Percentiles rank a stretch among this genome's conserved stretches.
Conservation (phyloP, 2,888 invertebrate genomes). For the Xestia rhomboidea region DNA sequence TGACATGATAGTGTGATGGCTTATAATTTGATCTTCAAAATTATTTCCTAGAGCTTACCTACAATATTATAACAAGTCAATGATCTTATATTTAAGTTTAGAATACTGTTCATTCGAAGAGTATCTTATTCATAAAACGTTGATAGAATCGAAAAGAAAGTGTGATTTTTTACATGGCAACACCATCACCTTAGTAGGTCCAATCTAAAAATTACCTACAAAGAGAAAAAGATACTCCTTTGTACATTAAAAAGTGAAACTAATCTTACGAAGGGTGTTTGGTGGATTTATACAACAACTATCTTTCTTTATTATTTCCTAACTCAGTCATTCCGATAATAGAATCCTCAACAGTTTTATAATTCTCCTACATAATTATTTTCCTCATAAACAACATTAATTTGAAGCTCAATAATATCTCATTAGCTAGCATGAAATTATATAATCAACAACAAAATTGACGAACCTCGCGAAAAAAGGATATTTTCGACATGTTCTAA, state of each 20-base stretch:
- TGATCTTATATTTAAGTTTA: slow-evolving; percentile 65
- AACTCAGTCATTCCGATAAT: slow-evolving; percentile 37
- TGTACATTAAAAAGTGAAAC: slow-evolving; percentile 72
- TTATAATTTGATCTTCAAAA: slow-evolving; percentile 66
- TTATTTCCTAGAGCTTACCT: slow-evolving; percentile 73
- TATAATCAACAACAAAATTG: background rate
- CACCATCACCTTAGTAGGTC: slow-evolving; percentile 64
- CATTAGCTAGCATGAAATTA: background rate
- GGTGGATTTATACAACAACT: background rate
- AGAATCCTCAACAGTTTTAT: background rate
- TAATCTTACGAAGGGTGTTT: slow-evolving; percentile 69
- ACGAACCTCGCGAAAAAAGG: background rate
- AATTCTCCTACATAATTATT: background rate
- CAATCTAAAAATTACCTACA: slow-evolving; percentile 41
- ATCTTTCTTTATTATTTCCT: slow-evolving; percentile 14
- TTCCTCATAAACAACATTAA: background rate
- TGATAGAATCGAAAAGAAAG: slow-evolving; percentile 53
- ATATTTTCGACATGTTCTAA: background rate
- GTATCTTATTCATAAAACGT: slow-evolving; percentile 76
- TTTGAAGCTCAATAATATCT: background rate
- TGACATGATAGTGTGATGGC: slow-evolving; percentile 82
- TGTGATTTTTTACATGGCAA: slow-evolving; percentile 64
- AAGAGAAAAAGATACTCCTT: slow-evolving; percentile 84
- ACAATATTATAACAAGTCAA: slow-evolving; percentile 72
- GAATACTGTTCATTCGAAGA: slow-evolving; percentile 75